Evolutionary conservation across 1,140 invertebrate species (phyloP), one percentile per base, ranked within the genome.

Genomic region (Plectus sambesii): DNA sequence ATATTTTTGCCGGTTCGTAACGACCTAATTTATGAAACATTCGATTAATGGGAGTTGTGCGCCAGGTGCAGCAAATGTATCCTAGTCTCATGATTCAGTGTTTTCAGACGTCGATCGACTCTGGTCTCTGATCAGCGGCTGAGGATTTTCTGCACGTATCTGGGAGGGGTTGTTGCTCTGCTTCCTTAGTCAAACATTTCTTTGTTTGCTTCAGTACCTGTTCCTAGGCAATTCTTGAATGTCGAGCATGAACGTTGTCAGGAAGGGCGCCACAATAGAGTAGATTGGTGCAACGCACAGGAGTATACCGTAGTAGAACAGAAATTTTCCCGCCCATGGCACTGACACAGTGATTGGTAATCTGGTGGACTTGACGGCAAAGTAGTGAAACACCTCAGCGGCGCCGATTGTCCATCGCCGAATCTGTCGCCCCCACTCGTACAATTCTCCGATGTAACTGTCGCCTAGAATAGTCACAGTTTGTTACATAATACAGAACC

Each of bases 351-450:
- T 24, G 12, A 47, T 39, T n/a, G 59, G 59, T n/a, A 61, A 47
- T 9, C 42, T 38, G 39, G 41, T 42, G 22, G 53, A 62, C 35
- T 61, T 61, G 47, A 62, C 55, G 30, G 47, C 49, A 25, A 61
- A 61, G 40, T 61, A 61, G 30, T 61, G 59, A 47, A 61, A 61
- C 1, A 61, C 59, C 47, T 61, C 59, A 23, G 59, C 59, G 3
- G 59, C 59, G 19, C 59, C 59, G 40, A 61, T 61, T 12, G 59
- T 61, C 59, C 59, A 61, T 8, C 59, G 46, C 23, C 59, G 25
- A 4, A 55, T 51, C 38, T 61, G 59, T n/a, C 59, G 55, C 2
- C 55, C 59, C 59, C 59, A 61, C 40, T 61, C 59, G 35, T 52
- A 61, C 41, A 62, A 47, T 39, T 61, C 59, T 25, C 62, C 45